Percentiles rank a stretch among this genome's conserved stretches.
phyloP scores from a whole-genome alignment of 2,888 invertebrate species.

The Schrankia costaestrigalis region DNA sequence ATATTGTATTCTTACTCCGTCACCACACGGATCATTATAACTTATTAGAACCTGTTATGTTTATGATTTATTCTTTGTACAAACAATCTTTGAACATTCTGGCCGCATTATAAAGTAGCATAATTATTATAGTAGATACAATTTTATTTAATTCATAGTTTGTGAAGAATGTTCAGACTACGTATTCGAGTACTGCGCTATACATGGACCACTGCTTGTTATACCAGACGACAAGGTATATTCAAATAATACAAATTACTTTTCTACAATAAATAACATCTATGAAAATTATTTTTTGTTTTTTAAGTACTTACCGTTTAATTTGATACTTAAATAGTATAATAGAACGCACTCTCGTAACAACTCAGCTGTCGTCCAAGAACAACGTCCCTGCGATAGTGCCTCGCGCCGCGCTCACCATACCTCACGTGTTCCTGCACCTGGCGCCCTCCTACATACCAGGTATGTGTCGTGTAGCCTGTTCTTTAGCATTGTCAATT shows the following conservation, averaged over 20 bases:
- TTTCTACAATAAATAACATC: too few species aligned
- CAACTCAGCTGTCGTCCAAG: conserved; percentile 39
- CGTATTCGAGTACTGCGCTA: conserved; percentile 54
- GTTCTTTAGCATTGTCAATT: too few species aligned
- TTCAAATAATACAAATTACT: too few species aligned
- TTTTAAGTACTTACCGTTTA: too few species aligned
- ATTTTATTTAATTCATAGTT: background rate
- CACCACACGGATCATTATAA: too few species aligned
- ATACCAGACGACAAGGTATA: conserved; percentile 52
- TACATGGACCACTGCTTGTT: conserved; percentile 52
- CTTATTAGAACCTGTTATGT: too few species aligned
- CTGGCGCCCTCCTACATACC: conserved; percentile 56
- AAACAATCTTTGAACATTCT: background rate
- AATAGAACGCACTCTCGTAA: too few species aligned
- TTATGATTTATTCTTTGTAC: too few species aligned
- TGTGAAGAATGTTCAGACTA: conserved; percentile 48
- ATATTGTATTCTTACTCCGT: too few species aligned
- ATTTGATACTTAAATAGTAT: too few species aligned
- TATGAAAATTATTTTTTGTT: too few species aligned
- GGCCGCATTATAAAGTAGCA: background rate
- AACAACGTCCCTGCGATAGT: conserved; percentile 38
- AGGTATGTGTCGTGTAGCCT: too few species aligned
- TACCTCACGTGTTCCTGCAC: conserved; percentile 57
- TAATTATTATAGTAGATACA: background rate
- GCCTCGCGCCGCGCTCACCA: conserved; percentile 59